Conservation (phyloP, 64 coral and sea anemone genomes). For the Actinia tenebrosa region DNA sequence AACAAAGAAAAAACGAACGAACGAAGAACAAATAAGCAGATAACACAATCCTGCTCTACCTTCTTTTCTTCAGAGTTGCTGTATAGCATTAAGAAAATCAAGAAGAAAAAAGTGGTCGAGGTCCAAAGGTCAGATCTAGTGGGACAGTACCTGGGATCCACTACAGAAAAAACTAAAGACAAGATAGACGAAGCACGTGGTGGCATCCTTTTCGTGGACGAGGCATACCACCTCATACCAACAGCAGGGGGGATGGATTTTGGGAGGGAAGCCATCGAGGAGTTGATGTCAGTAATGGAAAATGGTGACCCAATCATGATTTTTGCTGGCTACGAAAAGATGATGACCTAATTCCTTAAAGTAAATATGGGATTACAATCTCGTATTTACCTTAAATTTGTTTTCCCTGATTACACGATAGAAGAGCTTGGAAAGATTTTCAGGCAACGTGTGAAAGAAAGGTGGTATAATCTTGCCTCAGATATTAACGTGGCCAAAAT, state of each 20-base stretch:
- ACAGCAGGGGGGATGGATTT: slow-evolving; percentile 31
- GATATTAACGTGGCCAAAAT: not conserved
- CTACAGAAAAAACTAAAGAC: slow-evolving; percentile 18
- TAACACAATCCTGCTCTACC: not conserved
- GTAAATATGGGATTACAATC: slow-evolving; percentile 32
- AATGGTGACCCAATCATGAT: slow-evolving; percentile 45
- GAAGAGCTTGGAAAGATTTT: slow-evolving; percentile 31
- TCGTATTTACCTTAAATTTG: slow-evolving; percentile 25
- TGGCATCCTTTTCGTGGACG: slow-evolving; percentile 35
- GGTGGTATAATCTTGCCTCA: not conserved
- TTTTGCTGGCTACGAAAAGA: slow-evolving; percentile 35
- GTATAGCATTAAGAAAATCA: slow-evolving; percentile 39
- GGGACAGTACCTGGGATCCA: slow-evolving; percentile 42
- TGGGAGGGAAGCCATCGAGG: slow-evolving; percentile 38
- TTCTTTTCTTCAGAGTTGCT: slow-evolving; percentile 29
- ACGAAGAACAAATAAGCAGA: no score
- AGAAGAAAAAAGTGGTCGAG: slow-evolving; percentile 42
- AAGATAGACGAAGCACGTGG: slow-evolving; percentile 32
- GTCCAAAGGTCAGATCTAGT: slow-evolving; percentile 40
- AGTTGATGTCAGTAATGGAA: slow-evolving; percentile 42
- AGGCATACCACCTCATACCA: slow-evolving; percentile 30
- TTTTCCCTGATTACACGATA: slow-evolving; percentile 36
- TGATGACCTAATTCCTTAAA: slow-evolving; percentile 27
- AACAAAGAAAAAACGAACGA: no score
- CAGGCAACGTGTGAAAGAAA: slow-evolving; percentile 2